phyloP scores from a whole-genome alignment of 2,888 invertebrate species.

The Iphiclides podalirius region DNA sequence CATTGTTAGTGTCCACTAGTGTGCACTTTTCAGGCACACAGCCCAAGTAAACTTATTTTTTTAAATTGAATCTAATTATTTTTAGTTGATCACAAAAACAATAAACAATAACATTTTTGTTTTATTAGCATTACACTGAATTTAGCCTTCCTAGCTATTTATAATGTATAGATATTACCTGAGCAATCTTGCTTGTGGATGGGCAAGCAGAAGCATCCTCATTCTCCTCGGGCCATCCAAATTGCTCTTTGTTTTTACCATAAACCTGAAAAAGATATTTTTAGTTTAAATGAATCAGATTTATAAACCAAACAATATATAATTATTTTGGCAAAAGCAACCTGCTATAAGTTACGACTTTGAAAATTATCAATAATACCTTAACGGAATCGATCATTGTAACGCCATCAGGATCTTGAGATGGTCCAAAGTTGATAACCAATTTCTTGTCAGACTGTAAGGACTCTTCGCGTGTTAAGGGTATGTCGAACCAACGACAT shows the following conservation, averaged over 20 bases:
- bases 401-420: constrained; percentile 92
- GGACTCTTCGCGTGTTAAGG: constrained; percentile 95
- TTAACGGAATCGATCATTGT: constrained; percentile 97
- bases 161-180: constrained; percentile 48
- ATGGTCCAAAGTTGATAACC: constrained; percentile 90
- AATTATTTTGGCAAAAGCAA: no score
- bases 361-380: constrained; percentile 67
- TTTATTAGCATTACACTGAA: no score
- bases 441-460: constrained; percentile 94
- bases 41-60: no score
- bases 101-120: no score
- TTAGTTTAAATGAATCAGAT: constrained; percentile 4
- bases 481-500: constrained; percentile 97
- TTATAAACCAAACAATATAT: neutral
- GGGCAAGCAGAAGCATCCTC: constrained; percentile 84
- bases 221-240: constrained; percentile 98
- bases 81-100: no score
- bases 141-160: no score
- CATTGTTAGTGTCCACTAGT: no score
- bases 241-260: constrained; percentile 96
- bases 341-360: no score
- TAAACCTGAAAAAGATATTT: constrained; percentile 79
- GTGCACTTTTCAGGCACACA: no score
- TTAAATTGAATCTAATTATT: no score
- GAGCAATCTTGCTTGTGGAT: constrained; percentile 66